These are phyloP conservation scores for Malurus cyaneus DNA, from an alignment of 2,113 vertebrate genomes.

Conservation along the genomic window DNA sequence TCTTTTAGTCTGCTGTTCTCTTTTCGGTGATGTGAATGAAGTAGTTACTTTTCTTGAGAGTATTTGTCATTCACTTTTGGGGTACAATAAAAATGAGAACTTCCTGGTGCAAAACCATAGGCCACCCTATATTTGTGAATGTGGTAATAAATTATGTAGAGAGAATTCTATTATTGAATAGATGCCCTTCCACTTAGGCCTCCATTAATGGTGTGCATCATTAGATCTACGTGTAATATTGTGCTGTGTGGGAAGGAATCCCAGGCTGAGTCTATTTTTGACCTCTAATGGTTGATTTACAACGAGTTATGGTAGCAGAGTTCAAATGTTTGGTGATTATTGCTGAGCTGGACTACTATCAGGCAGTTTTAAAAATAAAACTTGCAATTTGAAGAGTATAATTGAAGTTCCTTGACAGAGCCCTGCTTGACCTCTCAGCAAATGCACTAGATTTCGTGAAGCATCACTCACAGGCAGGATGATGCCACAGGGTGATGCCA, in stretches of 20 bases:
- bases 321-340: background rate
- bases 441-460: background rate
- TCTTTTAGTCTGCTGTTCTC: background rate
- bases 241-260: background rate
- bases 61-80: background rate
- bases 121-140: background rate
- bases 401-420: background rate
- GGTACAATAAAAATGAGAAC: background rate
- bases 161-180: background rate
- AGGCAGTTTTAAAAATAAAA: background rate
- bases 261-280: background rate
- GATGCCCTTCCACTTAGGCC: background rate
- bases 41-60: background rate
- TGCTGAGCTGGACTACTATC: background rate
- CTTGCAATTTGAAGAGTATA: background rate
- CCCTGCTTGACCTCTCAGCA: background rate
- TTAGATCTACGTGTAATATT: background rate
- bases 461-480: rapidly evolving
- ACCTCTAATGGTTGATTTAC: background rate
- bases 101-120: background rate
- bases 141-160: background rate
- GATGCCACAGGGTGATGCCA: background rate
- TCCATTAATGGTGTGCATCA: background rate
- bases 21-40: background rate
- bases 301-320: background rate